phyloP scores from a whole-genome alignment of 2,113 vertebrate species.

The Balaenoptera acutorostrata region DNA sequence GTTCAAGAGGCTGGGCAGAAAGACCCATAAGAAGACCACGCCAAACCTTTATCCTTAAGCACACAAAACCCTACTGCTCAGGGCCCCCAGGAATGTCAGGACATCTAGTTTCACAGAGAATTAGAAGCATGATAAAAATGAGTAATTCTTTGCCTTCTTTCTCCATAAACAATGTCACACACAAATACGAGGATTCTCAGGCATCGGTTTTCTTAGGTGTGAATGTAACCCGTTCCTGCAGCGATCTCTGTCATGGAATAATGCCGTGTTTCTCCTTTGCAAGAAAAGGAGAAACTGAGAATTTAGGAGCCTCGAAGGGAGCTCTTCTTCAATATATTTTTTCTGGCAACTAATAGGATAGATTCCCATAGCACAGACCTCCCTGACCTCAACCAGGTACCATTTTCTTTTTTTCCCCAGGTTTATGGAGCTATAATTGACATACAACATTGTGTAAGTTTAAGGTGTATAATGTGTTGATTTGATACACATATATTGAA shows the following conservation, averaged over 20 bases:
- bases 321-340: background rate
- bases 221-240: background rate
- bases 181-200: background rate
- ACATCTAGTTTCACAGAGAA: background rate
- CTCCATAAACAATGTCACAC: background rate
- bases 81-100: background rate
- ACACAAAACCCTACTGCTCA: slow-evolving; percentile 17
- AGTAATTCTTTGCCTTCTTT: background rate
- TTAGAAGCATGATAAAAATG: background rate
- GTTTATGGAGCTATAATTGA: background rate
- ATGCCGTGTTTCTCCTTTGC: background rate
- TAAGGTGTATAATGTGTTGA: background rate
- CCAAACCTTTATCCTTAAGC: background rate
- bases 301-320: background rate
- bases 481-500: background rate
- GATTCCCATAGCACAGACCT: background rate
- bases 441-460: background rate
- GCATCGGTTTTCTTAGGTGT: background rate
- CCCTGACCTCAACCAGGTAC: background rate
- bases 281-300: background rate
- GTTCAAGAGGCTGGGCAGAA: background rate
- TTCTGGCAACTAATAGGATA: background rate
- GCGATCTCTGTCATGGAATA: background rate
- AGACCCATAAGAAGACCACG: background rate
- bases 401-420: background rate